These are phyloP conservation scores for Pycnonotus jocosus DNA, from an alignment of 2,113 vertebrate genomes.

Conservation along the genomic window DNA sequence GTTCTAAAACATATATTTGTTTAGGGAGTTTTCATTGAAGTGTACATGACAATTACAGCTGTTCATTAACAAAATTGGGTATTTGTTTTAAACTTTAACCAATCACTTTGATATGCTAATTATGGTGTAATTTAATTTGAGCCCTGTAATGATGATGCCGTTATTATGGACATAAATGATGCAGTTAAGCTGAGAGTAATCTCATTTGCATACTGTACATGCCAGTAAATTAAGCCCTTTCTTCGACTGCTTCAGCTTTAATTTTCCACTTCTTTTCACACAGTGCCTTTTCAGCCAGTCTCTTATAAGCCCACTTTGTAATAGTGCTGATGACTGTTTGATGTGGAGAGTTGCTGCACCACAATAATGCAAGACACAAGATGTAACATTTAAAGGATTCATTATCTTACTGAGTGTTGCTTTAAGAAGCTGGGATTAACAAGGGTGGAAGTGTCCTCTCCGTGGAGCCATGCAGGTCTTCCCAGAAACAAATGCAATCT, in stretches of 20 bases:
- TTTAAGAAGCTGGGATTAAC: constrained; percentile 75
- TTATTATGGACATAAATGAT: constrained; percentile 99
- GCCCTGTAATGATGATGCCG: constrained; percentile 99
- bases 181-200: constrained; percentile 99
- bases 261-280: constrained; percentile 99
- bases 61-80: constrained; percentile 99
- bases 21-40: constrained; percentile 96
- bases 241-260: constrained; percentile 92
- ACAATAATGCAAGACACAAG: constrained; percentile 88
- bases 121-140: constrained; percentile 99
- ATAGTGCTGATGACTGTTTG: constrained; percentile 91
- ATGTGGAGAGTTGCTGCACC: constrained; percentile 90
- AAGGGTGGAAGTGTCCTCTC: constrained; percentile 64
- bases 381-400: constrained; percentile 93
- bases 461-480: not conserved
- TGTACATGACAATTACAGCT: constrained; percentile 96
- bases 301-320: constrained; percentile 84
- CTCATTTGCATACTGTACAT: constrained; percentile 99
- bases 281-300: constrained; percentile 86
- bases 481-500: constrained; percentile 1
- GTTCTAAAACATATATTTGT: constrained; percentile 98
- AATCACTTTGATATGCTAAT: constrained; percentile 99
- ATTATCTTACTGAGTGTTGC: constrained; percentile 90
- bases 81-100: constrained; percentile 99
- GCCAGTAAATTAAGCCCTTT: constrained; percentile 99